Base-by-base conservation (phyloP, 2,113 vertebrate genomes). In the Cygnus buccinator region DNA sequence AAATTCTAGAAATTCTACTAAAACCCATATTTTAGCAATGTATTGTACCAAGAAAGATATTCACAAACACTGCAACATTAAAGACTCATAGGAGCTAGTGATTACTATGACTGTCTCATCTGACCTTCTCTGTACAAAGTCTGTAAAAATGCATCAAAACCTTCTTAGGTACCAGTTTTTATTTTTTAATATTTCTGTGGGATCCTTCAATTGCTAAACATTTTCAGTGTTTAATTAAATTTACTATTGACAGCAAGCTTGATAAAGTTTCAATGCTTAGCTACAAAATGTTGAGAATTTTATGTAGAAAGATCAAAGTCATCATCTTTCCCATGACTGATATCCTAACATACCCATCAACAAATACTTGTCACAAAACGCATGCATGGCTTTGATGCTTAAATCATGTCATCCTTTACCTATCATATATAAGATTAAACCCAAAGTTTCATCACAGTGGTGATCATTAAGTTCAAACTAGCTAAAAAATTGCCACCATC, bases 391-490 rank as follows among this genome's bases (percentile, higher is more conserved):
- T 94, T 93, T 91, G 87, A 94, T 90, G 41, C 25, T 66, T 95
- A 86, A 89, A 83, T 90, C 84, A 74, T 54, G 82, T 73, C 82
- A 90, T 22, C 72, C 50, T 66, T 90, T 86, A 35, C 72, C 41
- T 46, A 80, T 70, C 46, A 31, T 20, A 13, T 59, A 33, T 35
- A 62, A 43, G 82, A 92, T 88, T 77, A 94, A 94, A 93, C 61
- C 91, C 75, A 93, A 90, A 95, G 52, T 26, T 61, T 93, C 72
- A 95, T 87, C 81, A 66, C 54, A 80, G 55, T 22, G 66, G 33
- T 50, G 55, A 96, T 84, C 90, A 93, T 93, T 91, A 85, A 83
- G 50, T 46, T 92, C 79, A 88, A 16, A 66, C 55, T 13, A 76
- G 55, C 63, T 96, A 76, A 91, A 94, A 93, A 70, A 82, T 46